A percentile compares a stretch with the other conserved stretches of the same genome.
Evolutionary conservation across 2,888 invertebrate genomes (phyloP).

Genomic region (Cordilura impudica): DNA sequence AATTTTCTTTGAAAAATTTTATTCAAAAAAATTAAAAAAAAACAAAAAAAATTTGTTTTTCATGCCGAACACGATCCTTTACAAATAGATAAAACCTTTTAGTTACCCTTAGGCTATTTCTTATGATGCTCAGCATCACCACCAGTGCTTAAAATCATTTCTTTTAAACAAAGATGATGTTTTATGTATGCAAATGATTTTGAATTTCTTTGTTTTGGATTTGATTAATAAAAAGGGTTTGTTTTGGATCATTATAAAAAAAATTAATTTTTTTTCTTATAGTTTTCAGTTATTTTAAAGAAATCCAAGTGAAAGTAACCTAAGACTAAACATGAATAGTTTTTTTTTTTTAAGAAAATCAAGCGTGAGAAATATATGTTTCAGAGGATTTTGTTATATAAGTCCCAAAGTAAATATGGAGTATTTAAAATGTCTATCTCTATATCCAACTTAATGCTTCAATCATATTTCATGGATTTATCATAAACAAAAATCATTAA

Average conservation of each 20-base stretch:
- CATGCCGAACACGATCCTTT: conserved; percentile 62
- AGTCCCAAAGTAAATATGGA: no score
- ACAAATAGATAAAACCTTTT: conserved; percentile 70
- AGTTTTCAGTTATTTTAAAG: conserved; percentile 32
- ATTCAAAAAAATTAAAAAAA: not conserved
- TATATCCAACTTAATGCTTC: no score
- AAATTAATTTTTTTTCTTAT: conserved; percentile 48
- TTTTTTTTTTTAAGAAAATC: not conserved
- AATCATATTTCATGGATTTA: no score
- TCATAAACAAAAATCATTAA: no score
- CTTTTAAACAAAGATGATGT: not conserved
- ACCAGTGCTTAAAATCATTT: no score
- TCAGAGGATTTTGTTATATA: no score
- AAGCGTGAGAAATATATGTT: not conserved
- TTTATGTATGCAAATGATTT: conserved; percentile 33
- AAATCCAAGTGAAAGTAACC: not conserved
- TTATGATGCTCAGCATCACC: not conserved
- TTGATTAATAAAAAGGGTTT: conserved; percentile 21
- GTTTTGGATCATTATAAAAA: conserved; percentile 19
- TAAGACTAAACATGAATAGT: not conserved
- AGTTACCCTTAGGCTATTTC: conserved; percentile 53
- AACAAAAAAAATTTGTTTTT: conserved; percentile 69
- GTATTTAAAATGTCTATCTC: no score
- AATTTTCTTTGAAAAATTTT: conserved; percentile 1
- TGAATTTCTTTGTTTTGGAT: not conserved